These are phyloP conservation scores for Alectoris magna DNA, from an alignment of 2,797 vertebrate genomes.

Conservation along the genomic window DNA sequence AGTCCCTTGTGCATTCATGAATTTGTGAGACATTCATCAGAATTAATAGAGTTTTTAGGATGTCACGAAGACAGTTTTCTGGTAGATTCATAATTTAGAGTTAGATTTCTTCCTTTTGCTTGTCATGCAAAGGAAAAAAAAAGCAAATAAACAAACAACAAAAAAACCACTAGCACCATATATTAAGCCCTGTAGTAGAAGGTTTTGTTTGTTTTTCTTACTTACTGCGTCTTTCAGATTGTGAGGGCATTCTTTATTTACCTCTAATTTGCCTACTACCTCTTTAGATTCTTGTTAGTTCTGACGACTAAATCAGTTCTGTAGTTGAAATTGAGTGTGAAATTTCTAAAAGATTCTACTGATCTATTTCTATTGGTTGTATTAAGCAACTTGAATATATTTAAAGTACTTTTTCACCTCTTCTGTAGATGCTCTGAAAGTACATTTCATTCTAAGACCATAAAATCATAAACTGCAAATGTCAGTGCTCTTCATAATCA, in stretches of 20 bases:
- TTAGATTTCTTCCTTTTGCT: not conserved
- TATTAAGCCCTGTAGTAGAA: not conserved
- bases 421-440: not conserved
- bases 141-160: not conserved
- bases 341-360: not conserved
- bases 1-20: constrained; percentile 33
- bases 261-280: not conserved
- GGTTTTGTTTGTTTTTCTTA: not conserved
- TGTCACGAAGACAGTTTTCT: not conserved
- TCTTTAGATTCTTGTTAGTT: not conserved
- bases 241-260: not conserved
- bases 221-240: not conserved
- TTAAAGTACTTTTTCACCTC: not conserved
- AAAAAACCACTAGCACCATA: not conserved
- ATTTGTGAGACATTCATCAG: constrained; percentile 9
- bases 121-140: not conserved
- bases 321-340: not conserved
- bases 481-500: not conserved
- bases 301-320: not conserved
- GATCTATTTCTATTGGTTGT: not conserved
- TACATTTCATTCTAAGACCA: not conserved
- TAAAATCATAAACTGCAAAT: not conserved
- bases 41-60: not conserved
- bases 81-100: not conserved
- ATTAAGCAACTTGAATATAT: not conserved